Evolutionary conservation across 2,888 invertebrate species (phyloP), one percentile per base, ranked within the genome.

Genomic region (Lepidocyrtinus sp.): DNA sequence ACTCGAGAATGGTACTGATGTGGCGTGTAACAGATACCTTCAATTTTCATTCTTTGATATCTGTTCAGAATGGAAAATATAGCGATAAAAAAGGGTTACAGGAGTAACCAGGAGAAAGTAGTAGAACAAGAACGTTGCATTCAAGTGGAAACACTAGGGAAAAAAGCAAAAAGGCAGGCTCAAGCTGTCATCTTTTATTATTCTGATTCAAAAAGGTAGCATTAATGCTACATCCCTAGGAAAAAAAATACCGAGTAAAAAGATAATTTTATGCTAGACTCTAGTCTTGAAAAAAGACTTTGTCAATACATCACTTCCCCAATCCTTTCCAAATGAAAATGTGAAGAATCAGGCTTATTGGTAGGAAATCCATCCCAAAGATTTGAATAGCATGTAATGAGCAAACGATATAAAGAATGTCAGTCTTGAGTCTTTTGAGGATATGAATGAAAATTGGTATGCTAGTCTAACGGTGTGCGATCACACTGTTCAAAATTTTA

Each of bases 131-230:
- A 59, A 15, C 12, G 45, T 15, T 71, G 62, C 70, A 75, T 67
- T 75, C 65, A 65, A 62, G 80, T 64, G 70, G 73, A 67, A 77
- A 77, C 65, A 50, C 61, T n/a, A 75, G 62, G 22, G 59, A 59
- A 59, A 59, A 59, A 22, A 22, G 36, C 36, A 21, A 59, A 21
- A 36, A 76, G 76, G 69, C 73, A 72, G 76, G 74, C 68, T 81
- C 81, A 76, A 76, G 64, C 74, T 77, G 76, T 77, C 76, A 81
- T 77, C 73, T 71, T 75, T 80, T 80, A 75, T 81, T 77, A 77
- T 77, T 77, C 72, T 65, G 76, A 76, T 72, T 77, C 77, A 67
- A 62, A 72, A 72, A 77, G 72, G 77, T 72, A 72, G 77, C 72
- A 77, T 71, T 77, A 77, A 77, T 77, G 72, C 72, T 19, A 21